A percentile compares a stretch with the other conserved stretches of the same genome.
Conservation (phyloP, 23 tunicate genomes). For the Halocynthia aurantium region DNA sequence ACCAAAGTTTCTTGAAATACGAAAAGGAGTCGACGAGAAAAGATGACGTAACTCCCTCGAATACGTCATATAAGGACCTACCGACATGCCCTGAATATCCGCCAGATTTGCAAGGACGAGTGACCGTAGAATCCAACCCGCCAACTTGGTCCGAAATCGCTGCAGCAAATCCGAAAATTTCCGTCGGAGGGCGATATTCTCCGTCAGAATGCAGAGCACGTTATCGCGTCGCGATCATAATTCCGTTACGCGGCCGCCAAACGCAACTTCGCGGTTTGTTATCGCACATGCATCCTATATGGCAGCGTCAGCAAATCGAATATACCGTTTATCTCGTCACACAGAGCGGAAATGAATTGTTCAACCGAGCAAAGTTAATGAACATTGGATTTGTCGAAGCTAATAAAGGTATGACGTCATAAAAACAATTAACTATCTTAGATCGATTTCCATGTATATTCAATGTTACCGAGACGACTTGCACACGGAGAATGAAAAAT, state of each 20-base stretch:
- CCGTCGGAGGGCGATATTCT: neutral
- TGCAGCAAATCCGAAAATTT: neutral
- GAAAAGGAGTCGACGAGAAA: no score
- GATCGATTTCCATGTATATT: no score
- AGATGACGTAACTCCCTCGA: no score
- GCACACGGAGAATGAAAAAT: neutral
- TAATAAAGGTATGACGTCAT: conserved; percentile 12
- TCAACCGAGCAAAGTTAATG: conserved; percentile 53
- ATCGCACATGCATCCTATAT: conserved; percentile 53
- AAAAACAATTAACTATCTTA: no score
- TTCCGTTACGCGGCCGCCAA: conserved; percentile 35
- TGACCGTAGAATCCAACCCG: neutral
- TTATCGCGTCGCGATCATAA: conserved; percentile 42
- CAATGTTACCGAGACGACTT: no score
- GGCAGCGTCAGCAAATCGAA: conserved; percentile 62
- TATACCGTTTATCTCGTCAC: conserved; percentile 37
- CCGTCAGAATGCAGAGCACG: conserved; percentile 40
- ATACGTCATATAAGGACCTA: no score
- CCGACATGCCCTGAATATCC: no score
- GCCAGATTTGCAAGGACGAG: no score
- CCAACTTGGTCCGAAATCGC: neutral
- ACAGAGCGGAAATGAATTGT: conserved; percentile 21
- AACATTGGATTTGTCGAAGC: conserved; percentile 56
- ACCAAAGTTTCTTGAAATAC: no score
- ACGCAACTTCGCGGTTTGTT: conserved; percentile 30